Percentiles rank a stretch among this genome's conserved stretches.
These are phyloP conservation scores for Gymnobelideus leadbeateri DNA, from an alignment of 2,113 vertebrate species.

Conservation along the genomic window DNA sequence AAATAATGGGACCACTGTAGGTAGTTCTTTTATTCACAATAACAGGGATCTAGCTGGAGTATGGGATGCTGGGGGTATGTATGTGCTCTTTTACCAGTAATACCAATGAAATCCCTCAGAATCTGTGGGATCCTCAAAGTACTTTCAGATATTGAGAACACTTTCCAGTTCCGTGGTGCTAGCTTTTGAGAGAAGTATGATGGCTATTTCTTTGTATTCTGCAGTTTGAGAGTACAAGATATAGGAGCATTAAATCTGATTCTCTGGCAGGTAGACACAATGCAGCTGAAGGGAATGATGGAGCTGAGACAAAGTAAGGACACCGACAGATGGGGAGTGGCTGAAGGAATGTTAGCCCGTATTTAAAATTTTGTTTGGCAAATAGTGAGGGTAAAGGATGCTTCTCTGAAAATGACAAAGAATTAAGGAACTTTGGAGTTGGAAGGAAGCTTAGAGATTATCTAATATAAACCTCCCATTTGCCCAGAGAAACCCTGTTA, in stretches of 20 bases:
- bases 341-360: background rate
- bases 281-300: background rate
- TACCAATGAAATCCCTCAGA: conserved; percentile 37
- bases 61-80: background rate
- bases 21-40: background rate
- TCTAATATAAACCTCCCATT: background rate
- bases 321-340: background rate
- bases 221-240: background rate
- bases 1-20: background rate
- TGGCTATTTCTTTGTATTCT: conserved; percentile 38
- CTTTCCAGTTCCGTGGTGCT: conserved; percentile 17
- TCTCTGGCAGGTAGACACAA: background rate
- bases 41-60: background rate
- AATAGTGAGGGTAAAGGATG: conserved; percentile 2
- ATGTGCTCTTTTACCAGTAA: conserved; percentile 31
- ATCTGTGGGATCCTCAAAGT: conserved; percentile 23
- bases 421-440: background rate
- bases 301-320: background rate
- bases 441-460: background rate
- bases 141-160: background rate
- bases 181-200: conserved; percentile 37
- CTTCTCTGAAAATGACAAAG: background rate
- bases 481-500: background rate
- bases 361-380: conserved; percentile 32
- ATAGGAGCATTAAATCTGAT: conserved; percentile 1